Conservation (phyloP, 2,113 vertebrate species). For the Eolophus roseicapilla region DNA sequence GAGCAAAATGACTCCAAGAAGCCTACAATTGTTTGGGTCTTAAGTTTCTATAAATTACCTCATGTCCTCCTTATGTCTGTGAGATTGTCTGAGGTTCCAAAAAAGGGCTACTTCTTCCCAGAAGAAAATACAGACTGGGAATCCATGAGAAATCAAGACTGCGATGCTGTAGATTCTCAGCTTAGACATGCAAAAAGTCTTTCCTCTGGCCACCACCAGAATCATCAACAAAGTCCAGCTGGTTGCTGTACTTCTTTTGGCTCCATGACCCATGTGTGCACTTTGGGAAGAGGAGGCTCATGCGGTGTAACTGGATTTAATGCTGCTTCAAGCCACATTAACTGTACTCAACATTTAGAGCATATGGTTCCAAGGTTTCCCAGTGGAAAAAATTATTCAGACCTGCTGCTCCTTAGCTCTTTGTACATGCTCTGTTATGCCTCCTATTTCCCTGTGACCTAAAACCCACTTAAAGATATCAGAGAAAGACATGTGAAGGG, state of each 20-base stretch:
- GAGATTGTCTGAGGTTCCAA: not conserved
- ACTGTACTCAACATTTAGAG: slow-evolving; percentile 9
- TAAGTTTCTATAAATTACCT: not conserved
- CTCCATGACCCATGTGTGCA: not conserved
- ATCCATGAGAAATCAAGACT: not conserved
- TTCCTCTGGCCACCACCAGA: not conserved
- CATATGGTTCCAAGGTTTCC: slow-evolving; percentile 15
- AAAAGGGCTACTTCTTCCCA: not conserved
- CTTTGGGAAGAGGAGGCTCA: not conserved
- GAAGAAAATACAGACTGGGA: not conserved
- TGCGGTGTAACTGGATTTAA: slow-evolving; percentile 27
- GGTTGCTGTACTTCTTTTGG: slow-evolving; percentile 10
- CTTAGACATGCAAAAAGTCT: not conserved
- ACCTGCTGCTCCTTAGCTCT: not conserved
- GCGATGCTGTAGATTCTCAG: not conserved
- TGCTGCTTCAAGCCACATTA: slow-evolving; percentile 32
- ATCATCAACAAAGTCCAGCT: not conserved
- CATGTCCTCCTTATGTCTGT: not conserved
- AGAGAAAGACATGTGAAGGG: not conserved
- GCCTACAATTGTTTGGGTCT: not conserved
- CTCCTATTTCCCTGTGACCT: not conserved
- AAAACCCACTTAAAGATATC: not conserved
- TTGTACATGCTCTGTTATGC: not conserved
- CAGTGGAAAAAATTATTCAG: not conserved
- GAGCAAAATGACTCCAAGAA: not conserved